These are phyloP conservation scores for Oreochromis mossambicus DNA, from an alignment of 2,797 vertebrate species.

Conservation along the genomic window DNA sequence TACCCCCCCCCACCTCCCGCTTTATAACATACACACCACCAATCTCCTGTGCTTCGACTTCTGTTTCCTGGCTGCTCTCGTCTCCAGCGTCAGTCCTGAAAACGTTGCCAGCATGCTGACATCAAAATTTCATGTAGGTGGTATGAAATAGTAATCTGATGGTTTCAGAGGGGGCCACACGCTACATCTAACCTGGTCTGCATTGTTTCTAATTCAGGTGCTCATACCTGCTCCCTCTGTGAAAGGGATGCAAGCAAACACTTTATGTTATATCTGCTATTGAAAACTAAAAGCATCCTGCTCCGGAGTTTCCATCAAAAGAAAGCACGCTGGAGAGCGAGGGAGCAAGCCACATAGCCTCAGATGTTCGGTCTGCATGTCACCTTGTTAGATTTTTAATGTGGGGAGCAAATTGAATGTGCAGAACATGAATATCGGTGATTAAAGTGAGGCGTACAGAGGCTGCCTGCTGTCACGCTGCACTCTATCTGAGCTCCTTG, in stretches of 20 bases:
- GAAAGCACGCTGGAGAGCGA: neutral
- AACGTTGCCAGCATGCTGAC: conserved; percentile 7
- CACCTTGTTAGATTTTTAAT: neutral
- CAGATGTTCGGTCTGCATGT: neutral
- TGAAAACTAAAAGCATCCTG: neutral
- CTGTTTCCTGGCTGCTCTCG: neutral
- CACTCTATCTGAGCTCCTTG: conserved; percentile 24
- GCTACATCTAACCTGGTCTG: neutral
- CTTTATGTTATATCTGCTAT: neutral
- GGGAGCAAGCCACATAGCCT: neutral
- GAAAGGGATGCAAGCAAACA: neutral
- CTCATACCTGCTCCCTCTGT: neutral
- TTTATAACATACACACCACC: neutral
- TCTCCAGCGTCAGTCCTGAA: conserved; percentile 16
- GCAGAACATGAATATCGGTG: conserved; percentile 14
- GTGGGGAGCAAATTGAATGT: neutral
- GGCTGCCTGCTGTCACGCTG: neutral
- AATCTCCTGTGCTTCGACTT: neutral
- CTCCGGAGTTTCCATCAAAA: neutral
- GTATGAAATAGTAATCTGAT: conserved; percentile 57
- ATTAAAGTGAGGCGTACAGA: conserved; percentile 1
- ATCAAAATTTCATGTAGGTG: conserved; percentile 52
- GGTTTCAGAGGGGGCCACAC: neutral
- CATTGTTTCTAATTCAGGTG: neutral
- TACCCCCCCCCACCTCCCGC: neutral